Percentiles rank a stretch among this genome's conserved stretches.
These are phyloP conservation scores for Gorsachius magnificus DNA, from an alignment of 2,797 vertebrate species.

Conservation along the genomic window DNA sequence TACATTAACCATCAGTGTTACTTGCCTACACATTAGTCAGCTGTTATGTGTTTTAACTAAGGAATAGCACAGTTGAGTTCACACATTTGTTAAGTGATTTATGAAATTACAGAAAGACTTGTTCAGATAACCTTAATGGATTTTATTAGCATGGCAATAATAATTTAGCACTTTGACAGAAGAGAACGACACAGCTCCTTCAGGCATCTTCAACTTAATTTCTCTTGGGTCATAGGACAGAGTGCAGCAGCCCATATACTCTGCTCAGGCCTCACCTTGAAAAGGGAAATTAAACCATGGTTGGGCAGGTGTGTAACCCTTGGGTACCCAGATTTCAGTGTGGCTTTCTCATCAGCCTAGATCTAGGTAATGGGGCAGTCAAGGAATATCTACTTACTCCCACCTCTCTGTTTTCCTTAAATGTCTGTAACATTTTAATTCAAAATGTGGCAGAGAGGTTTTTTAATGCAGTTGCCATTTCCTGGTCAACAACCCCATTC, in stretches of 20 bases:
- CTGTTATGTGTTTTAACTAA: background rate
- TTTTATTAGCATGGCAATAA: background rate
- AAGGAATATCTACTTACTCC: background rate
- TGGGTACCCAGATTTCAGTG: background rate
- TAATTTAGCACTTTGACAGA: background rate
- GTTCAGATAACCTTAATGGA: background rate
- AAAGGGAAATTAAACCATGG: background rate
- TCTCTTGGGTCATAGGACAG: background rate
- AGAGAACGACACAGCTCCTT: background rate
- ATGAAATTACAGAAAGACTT: conserved; percentile 2
- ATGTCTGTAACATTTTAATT: background rate
- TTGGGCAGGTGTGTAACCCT: background rate
- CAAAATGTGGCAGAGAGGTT: background rate
- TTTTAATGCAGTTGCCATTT: background rate
- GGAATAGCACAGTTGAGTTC: background rate
- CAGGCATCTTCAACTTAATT: background rate
- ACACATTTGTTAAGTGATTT: background rate
- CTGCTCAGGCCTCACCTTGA: background rate
- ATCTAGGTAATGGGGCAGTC: background rate
- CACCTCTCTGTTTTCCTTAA: background rate
- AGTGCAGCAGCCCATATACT: background rate
- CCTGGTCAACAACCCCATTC: background rate
- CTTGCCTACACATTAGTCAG: background rate
- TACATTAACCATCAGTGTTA: background rate
- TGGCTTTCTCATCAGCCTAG: background rate